Evolutionary conservation across 2,888 invertebrate species (phyloP), one percentile per base, ranked within the genome.

Genomic region (Dromius quadrimaculatus): DNA sequence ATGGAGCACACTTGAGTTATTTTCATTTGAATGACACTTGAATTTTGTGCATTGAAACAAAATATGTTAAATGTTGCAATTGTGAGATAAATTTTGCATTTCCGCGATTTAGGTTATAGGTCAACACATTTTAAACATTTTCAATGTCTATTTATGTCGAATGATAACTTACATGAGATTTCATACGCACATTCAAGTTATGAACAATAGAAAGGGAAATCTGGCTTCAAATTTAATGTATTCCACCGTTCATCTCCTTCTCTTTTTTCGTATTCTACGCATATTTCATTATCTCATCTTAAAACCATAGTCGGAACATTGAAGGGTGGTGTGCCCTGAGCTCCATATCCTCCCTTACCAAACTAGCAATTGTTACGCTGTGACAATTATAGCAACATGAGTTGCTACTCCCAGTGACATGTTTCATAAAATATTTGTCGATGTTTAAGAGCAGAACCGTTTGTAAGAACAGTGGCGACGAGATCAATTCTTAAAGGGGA

Each of bases 351-450:
- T 15, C 41, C 50, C 28, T 6, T 2, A 2, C 23, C 50, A 15
- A 4, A 28, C 11, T 23, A 28, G 50, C 50, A 28, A 47, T 47
- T 50, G 47, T 34, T 36, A 41, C 65, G 13, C 65, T 34, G 47
- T 34, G 36, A 50, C 65, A 65, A 65, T 65, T 65, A 65, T 65
- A 32, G 47, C 36, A 50, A 64, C 64, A 64, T 64, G 64, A 50
- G 50, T 65, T 65, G 65, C 65, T 65, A 65, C 65, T 65, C 65
- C 38, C 50, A 65, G 20, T 65, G 64, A 47, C 64, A 64, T 64
- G 65, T 65, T 47, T 65, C 65, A 65, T 65, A 50, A 65, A 65
- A 65, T 65, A 65, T 65, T 65, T 65, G 65, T 50, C 11, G 34
- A 54, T 17, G 50, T 23, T n/a, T n/a, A 28, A 11, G 15, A 11